Conservation (phyloP, 2,113 vertebrate species). For the Brachyhypopomus gauderio region DNA sequence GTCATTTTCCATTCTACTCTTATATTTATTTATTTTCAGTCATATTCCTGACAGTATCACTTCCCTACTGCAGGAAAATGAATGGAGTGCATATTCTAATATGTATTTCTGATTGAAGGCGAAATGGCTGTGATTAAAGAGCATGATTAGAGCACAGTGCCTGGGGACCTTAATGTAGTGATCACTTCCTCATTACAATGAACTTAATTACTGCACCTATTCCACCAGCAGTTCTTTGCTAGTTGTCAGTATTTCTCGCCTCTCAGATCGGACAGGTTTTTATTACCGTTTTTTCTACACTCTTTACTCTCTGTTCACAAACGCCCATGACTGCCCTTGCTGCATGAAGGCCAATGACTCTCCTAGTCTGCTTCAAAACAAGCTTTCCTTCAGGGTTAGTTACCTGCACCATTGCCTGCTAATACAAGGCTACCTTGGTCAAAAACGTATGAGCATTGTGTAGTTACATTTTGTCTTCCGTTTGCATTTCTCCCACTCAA, state of each 20-base stretch:
- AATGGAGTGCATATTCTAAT: slow-evolving; percentile 16
- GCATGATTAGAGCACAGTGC: slow-evolving; percentile 18
- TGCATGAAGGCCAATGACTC: too few relatives aligned
- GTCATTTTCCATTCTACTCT: slow-evolving; percentile 12
- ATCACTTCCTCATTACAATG: slow-evolving; percentile 23
- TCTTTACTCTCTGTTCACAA: too few relatives aligned
- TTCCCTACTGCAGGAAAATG: slow-evolving; percentile 7
- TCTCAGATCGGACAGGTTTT: background rate
- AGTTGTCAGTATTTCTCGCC: background rate
- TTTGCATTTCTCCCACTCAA: background rate
- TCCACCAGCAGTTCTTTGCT: background rate
- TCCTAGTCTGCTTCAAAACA: too few relatives aligned
- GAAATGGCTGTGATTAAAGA: background rate
- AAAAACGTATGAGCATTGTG: too few relatives aligned
- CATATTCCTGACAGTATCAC: slow-evolving; percentile 14
- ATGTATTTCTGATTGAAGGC: slow-evolving; percentile 17
- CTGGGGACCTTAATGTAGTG: background rate
- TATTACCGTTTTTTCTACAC: too few relatives aligned
- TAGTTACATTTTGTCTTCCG: background rate
- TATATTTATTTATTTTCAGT: background rate
- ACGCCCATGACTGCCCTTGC: too few relatives aligned
- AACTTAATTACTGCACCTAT: slow-evolving; percentile 18
- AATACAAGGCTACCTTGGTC: background rate
- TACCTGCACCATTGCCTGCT: background rate
- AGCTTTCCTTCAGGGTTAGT: background rate